Base-by-base conservation (phyloP, 2,113 vertebrate genomes). In the Sinocyclocheilus anshuiensis region DNA sequence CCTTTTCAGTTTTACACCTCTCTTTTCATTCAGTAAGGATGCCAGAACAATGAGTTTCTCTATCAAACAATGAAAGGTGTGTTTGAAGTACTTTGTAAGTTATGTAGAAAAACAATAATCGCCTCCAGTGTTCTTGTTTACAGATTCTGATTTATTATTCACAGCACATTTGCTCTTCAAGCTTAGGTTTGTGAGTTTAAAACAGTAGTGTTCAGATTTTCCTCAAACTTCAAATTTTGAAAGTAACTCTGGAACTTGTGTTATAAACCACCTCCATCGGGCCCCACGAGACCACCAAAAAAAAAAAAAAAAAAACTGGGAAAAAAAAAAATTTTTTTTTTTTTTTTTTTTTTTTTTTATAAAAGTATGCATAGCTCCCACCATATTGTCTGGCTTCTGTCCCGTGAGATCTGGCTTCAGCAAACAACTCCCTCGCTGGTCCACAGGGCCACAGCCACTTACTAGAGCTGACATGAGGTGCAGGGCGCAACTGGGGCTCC, bases 381-480 rank as follows among this genome's bases (percentile, higher is more conserved):
- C 6, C 8, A 61, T n/a, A 71, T n/a, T 61, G 69, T 86, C 69
- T 63, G 53, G 55, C 39, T 86, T 61, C 13, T 76, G 57, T 86
- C 36, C 22, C 20, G 0, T 48, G 65, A 63, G 78, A 71, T 39
- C 61, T 50, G 26, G 75, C 75, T 81, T 86, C 57, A 36, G 80
- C 50, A 83, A 89, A 55, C 77, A 63, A 77, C 36, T 88, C 59
- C 78, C 33, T 53, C 4, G 9, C 85, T 33, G 63, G n/a, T 83
- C 69, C 77, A 87, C 77, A 86, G 87, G 39, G 11, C 85, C 75
- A 72, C 24, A 84, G 84, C 78, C 89, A 92, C 92, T 91, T 90
- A 83, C 84, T 84, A 74, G 65, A 86, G 83, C 85, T 77, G 53
- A 59, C n/a, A 22, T 2, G n/a, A 55, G 15, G 77, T 9, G 33